A percentile compares a stretch with the other conserved stretches of the same genome.
Evolutionary conservation across 2,113 vertebrate species (phyloP).

Genomic region (Lota lota): DNA sequence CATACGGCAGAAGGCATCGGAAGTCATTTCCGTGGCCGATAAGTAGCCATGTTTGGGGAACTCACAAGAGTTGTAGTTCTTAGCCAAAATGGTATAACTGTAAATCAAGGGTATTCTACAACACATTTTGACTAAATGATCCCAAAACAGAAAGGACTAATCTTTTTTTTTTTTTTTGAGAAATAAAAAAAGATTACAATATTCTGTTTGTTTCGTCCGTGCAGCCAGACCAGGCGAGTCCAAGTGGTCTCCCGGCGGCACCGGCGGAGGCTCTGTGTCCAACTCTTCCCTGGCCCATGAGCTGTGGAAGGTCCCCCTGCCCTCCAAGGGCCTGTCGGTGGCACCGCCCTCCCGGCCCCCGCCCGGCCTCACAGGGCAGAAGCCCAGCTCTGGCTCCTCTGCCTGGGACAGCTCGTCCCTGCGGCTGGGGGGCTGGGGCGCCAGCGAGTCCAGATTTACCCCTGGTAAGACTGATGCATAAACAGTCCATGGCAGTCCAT

Average conservation of each 20-base stretch:
- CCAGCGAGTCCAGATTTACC: conserved; percentile 91
- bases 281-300: conserved; percentile 99
- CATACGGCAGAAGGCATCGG: too few species aligned
- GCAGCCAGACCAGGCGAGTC: conserved; percentile 98
- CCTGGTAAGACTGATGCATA: conserved; percentile 77
- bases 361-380: conserved; percentile 95
- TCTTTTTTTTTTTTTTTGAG: too few species aligned
- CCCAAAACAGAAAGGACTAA: too few species aligned
- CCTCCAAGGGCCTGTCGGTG: conserved; percentile 88
- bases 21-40: too few species aligned
- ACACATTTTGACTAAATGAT: too few species aligned
- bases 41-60: too few species aligned
- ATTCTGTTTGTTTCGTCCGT: conserved; percentile 7
- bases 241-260: conserved; percentile 93
- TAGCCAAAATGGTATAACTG: too few species aligned
- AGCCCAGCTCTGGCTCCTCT: conserved; percentile 79
- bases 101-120: too few species aligned
- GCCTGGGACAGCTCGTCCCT: conserved; percentile 89
- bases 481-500: too few species aligned
- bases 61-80: too few species aligned
- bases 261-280: conserved; percentile 86
- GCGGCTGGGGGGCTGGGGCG: conserved; percentile 88
- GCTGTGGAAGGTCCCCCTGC: conserved; percentile 99
- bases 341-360: conserved; percentile 92
- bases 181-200: too few species aligned